Evolutionary conservation across 2,797 vertebrate species (phyloP), one percentile per base, ranked within the genome.

Genomic region (Acomys russatus): DNA sequence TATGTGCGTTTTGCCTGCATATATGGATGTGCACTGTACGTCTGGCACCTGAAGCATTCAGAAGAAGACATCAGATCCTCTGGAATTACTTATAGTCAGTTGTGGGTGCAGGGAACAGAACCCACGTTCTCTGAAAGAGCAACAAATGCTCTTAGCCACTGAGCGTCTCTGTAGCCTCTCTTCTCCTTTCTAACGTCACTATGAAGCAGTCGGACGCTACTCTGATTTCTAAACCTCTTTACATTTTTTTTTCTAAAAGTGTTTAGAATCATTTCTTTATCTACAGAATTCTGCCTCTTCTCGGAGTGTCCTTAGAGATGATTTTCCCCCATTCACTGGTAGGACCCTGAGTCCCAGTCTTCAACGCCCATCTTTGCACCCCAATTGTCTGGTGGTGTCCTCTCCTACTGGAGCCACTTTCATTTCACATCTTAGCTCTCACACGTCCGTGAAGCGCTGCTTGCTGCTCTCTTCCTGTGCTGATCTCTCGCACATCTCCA

Each of bases 171-270:
- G 20, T n/a, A n/a, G 44, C 33, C 12, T 33, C 54, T 90, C 56
- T 51, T 88, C 35, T 71, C 70, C 25, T 79, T 97, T 87, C 84
- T 84, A 95, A 94, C 20, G 33, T 61, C n/a, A 23, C 59, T 73
- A 18, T 6, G 49, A 1, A 87, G 22, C 4, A 92, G 64, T 71
- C 54, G 84, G 64, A 38, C 51, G 30, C 30, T 88, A 79, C 61
- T 86, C 30, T 56, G 54, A 9, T 85, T 84, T 84, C 61, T 84
- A 91, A 92, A 77, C 73, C 59, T 64, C 90, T 94, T 96, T n/a
- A 92, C 3, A 71, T 80, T 74, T 78, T 76, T 44, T 90, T 88
- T 89, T 38, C 59, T 92, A 38, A 91, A 95, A 95, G 44, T 33
- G 78, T 87, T 83, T 70, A 91, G 92, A 70, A 84, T 51, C 51